These are phyloP conservation scores for Ricordea florida DNA, from an alignment of 92 coral and sea anemone genomes.

Conservation along the genomic window DNA sequence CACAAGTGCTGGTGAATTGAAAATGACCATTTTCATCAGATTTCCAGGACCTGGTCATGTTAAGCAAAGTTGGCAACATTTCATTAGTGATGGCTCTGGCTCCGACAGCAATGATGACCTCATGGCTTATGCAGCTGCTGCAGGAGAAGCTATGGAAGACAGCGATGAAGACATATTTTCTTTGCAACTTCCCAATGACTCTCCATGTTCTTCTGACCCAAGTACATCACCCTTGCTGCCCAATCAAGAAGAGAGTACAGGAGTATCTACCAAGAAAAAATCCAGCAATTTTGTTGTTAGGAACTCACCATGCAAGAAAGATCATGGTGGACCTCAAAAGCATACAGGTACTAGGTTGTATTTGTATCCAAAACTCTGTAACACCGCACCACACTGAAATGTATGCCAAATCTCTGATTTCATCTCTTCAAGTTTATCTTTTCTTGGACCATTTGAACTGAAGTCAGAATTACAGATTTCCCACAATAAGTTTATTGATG, in stretches of 20 bases:
- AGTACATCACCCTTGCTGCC: not conserved
- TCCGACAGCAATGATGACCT: conserved; percentile 70
- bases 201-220: conserved; percentile 17
- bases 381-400: too few species aligned
- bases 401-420: too few species aligned
- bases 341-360: too few species aligned
- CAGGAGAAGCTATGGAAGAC: conserved; percentile 69
- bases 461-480: too few species aligned
- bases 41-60: not conserved
- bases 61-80: conserved; percentile 17
- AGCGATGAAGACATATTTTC: conserved; percentile 90
- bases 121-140: conserved; percentile 78
- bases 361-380: too few species aligned
- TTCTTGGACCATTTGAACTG: too few species aligned
- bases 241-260: not conserved
- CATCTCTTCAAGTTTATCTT: too few species aligned
- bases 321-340: too few species aligned
- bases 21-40: not conserved
- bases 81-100: conserved; percentile 1
- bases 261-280: not conserved
- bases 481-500: too few species aligned
- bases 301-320: not conserved
- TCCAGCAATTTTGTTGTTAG: too few species aligned
- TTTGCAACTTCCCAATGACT: conserved; percentile 44
- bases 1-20: not conserved